Conservation (phyloP, 2,113 vertebrate species). For the Dryoscopus gambensis region DNA sequence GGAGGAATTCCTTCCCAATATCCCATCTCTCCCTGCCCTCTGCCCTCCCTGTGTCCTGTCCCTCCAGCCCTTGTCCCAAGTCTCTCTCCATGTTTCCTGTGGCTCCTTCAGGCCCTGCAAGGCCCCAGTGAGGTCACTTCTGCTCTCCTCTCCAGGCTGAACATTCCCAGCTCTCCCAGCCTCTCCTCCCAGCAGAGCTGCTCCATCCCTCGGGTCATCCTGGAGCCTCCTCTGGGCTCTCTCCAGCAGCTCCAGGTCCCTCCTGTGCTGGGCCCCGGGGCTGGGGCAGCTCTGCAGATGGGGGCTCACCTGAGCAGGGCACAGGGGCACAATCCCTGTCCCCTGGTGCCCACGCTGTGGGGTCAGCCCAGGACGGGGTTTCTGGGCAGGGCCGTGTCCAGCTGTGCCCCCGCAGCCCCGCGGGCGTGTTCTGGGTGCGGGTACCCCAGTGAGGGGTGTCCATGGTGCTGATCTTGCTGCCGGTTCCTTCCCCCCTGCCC, state of each 20-base stretch:
- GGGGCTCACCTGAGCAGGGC: neutral
- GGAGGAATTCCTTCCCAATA: neutral
- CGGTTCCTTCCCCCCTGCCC: neutral
- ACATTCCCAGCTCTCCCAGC: neutral
- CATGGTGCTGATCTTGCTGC: neutral
- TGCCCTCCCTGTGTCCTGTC: neutral
- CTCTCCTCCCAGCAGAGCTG: neutral
- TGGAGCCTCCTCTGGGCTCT: neutral
- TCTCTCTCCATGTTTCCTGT: neutral
- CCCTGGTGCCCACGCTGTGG: neutral
- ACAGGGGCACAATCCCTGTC: neutral
- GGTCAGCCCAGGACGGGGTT: neutral
- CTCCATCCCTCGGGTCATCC: neutral
- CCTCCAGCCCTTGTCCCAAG: rapidly evolving
- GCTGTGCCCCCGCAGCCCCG: neutral
- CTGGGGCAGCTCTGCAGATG: neutral
- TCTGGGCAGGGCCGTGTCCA: neutral
- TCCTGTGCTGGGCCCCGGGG: neutral
- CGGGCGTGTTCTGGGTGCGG: neutral
- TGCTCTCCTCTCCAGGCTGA: neutral
- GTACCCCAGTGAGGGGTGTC: neutral
- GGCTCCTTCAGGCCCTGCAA: neutral
- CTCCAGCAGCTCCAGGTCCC: neutral
- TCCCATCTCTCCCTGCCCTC: neutral
- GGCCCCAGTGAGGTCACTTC: neutral